Conservation (phyloP, 2,888 invertebrate genomes). For the Helicoverpa assulta region DNA sequence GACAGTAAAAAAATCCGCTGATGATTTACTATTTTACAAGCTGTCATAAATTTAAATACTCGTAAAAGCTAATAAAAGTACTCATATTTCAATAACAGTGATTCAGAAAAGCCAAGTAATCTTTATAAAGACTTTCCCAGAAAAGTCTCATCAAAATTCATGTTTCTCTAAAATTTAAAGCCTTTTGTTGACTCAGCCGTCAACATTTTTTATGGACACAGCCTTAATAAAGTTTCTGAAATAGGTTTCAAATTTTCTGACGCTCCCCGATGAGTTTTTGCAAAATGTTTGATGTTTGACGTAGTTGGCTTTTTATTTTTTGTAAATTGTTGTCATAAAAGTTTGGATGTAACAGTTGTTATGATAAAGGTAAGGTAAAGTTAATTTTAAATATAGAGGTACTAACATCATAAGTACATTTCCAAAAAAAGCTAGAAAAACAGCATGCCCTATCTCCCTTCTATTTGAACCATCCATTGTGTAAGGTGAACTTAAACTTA, state of each 20-base stretch:
- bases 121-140: not conserved
- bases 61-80: not conserved
- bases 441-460: too few relatives aligned
- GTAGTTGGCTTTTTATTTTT: not conserved
- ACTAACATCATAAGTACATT: too few relatives aligned
- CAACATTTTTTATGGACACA: not conserved
- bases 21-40: too few relatives aligned
- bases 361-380: too few relatives aligned
- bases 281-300: conserved; percentile 7
- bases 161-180: not conserved
- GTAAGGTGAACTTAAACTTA: too few relatives aligned
- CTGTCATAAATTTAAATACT: too few relatives aligned
- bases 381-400: too few relatives aligned
- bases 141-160: not conserved
- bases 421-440: too few relatives aligned
- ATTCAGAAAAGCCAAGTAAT: not conserved
- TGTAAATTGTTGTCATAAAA: not conserved
- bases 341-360: too few relatives aligned
- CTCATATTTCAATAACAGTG: not conserved
- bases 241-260: conserved; percentile 2
- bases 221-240: conserved; percentile 17
- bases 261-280: not conserved
- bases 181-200: not conserved
- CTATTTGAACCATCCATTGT: too few relatives aligned
- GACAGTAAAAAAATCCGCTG: too few relatives aligned